Evolutionary conservation across 2,113 vertebrate species (phyloP).

Genomic region (Steatornis caripensis): DNA sequence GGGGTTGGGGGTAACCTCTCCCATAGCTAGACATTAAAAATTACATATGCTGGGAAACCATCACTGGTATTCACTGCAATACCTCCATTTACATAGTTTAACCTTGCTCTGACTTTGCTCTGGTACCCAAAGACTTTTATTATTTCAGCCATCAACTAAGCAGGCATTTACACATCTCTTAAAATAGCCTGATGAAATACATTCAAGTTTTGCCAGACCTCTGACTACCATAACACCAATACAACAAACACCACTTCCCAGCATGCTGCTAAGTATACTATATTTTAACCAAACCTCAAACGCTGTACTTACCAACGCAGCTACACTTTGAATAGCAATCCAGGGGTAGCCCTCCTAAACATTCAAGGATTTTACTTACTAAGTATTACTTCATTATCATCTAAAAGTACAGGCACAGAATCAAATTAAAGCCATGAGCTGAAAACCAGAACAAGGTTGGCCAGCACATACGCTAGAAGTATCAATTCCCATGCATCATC

Average conservation of each 20-base stretch:
- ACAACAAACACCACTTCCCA: background rate
- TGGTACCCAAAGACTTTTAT: background rate
- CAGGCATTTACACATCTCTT: background rate
- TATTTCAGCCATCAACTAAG: background rate
- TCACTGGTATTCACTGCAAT: background rate
- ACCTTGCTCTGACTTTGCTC: background rate
- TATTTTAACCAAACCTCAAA: background rate
- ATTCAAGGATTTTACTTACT: background rate
- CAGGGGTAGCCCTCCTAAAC: background rate
- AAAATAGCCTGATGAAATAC: background rate
- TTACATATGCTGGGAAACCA: background rate
- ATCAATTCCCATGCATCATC: background rate
- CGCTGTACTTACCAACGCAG: background rate
- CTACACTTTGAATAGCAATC: background rate
- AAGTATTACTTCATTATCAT: background rate
- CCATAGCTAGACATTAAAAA: background rate
- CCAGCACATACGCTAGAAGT: rapidly evolving
- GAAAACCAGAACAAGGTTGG: background rate
- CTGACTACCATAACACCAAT: background rate
- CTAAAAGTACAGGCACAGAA: background rate
- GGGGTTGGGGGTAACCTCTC: background rate
- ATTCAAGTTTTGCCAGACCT: background rate
- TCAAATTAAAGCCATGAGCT: background rate
- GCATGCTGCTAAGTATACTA: background rate
- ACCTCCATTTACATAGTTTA: background rate